Evolutionary conservation across 2,797 vertebrate genomes (phyloP).

Genomic region (Centroberyx gerrardi): DNA sequence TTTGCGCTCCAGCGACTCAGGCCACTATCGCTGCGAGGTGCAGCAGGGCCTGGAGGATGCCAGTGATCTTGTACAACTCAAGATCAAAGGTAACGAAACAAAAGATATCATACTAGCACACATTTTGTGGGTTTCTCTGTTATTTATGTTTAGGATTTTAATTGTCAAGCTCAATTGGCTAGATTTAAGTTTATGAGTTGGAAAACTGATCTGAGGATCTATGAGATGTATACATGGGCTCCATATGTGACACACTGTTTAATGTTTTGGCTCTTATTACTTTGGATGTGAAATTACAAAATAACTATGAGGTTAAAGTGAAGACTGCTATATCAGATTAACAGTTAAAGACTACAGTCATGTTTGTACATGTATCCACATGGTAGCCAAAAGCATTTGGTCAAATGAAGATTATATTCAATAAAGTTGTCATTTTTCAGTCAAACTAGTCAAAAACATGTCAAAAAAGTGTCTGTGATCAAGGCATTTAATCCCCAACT

Average conservation of each 20-base stretch:
- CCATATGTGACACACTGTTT: neutral
- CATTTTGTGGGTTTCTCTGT: neutral
- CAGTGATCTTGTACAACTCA: conserved; percentile 88
- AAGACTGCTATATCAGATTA: too few species aligned
- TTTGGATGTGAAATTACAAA: neutral
- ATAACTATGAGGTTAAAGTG: too few species aligned
- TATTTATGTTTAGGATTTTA: neutral
- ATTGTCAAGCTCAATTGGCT: neutral
- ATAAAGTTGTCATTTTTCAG: too few species aligned
- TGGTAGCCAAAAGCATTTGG: too few species aligned
- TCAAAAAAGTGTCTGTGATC: too few species aligned
- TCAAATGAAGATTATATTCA: too few species aligned
- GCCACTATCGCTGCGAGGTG: conserved; percentile 95
- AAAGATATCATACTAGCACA: neutral
- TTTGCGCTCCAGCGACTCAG: conserved; percentile 91
- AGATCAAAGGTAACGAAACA: conserved; percentile 91
- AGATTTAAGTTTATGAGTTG: neutral
- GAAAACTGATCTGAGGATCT: too few species aligned
- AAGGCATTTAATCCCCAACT: too few species aligned
- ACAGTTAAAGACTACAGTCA: too few species aligned
- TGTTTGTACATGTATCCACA: too few species aligned
- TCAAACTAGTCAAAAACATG: too few species aligned
- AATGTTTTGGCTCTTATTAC: neutral
- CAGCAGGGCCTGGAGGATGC: conserved; percentile 95
- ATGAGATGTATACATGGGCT: neutral